Conservation (phyloP, 1,140 invertebrate genomes). For the Caenorhabditis brenneri region DNA sequence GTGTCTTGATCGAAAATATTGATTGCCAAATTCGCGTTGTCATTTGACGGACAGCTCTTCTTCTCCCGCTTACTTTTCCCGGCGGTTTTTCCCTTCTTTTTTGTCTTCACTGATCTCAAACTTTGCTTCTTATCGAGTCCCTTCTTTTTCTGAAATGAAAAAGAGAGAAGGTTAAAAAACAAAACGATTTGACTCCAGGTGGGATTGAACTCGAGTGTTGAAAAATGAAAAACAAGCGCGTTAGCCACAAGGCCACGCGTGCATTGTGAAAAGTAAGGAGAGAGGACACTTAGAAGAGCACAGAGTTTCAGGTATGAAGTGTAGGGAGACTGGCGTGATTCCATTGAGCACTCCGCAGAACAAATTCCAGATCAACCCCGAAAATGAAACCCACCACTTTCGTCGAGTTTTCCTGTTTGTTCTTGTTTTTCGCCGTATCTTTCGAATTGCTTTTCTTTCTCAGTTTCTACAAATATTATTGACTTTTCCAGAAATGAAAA, state of each 20-base stretch:
- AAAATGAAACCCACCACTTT: background rate
- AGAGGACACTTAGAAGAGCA: too few relatives aligned
- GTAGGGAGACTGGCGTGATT: too few relatives aligned
- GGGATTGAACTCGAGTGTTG: background rate
- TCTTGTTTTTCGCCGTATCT: slow-evolving; percentile 2
- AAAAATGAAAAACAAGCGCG: too few relatives aligned
- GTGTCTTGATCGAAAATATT: background rate
- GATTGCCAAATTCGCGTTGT: background rate
- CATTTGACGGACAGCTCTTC: too few relatives aligned
- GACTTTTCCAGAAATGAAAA: background rate
- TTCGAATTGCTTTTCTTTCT: slow-evolving; percentile 22
- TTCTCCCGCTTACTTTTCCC: background rate
- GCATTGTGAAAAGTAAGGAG: too few relatives aligned
- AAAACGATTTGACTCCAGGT: too few relatives aligned
- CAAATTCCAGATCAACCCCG: too few relatives aligned
- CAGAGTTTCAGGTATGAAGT: too few relatives aligned
- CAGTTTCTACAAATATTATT: background rate
- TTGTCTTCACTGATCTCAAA: background rate
- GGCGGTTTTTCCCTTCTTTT: background rate
- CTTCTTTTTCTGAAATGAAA: slow-evolving; percentile 20
- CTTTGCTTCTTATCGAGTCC: background rate
- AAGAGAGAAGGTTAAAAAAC: too few relatives aligned
- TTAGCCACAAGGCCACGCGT: too few relatives aligned
- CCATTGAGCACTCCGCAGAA: too few relatives aligned
- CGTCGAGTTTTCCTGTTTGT: background rate